Evolutionary conservation across 2,888 invertebrate genomes (phyloP), one percentile per base, ranked within the genome.

Genomic region (Rapana venosa): DNA sequence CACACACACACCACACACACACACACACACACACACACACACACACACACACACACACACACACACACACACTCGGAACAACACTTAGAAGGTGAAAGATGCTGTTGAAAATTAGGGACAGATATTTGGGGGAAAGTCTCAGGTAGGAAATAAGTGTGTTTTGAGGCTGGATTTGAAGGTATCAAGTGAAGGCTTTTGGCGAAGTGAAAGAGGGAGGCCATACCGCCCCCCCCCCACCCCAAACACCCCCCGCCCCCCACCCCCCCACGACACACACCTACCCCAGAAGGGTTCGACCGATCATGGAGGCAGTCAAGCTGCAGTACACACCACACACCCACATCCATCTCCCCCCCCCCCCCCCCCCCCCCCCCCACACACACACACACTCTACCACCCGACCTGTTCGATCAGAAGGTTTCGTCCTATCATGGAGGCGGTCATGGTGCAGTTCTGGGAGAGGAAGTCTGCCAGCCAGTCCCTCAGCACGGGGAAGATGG

Each of bases 381-480:
- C 47, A 47, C 47, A 47, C 47, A 47, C 47, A 47, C 47, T 47
- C 8, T 8, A 47, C 47, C 15, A 35, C 17, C 22, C 77, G 92
- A 94, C 95, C 95, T 96, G 95, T 92, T 95, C 95, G 56, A 96
- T 95, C 11, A 96, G 94, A 87, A 95, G 94, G 92, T 96, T 96
- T 87, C 95, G 94, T 13, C 96, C 96, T 15, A 95, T 93, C 88
- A 94, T 92, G 4, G 95, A 94, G 8, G 96, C 95, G 15, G 94
- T 94, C 95, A 96, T 95, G 56, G 93, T 93, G 86, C 94, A 94
- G 92, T 95, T 96, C 83, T 93, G 92, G 79, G 93, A 93, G 77
- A 96, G 93, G 88, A 96, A 96, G 83, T 95, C 95, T 0, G 94
- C 94, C 81, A 96, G 93, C 96, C 95, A 96, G 90, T 95, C 95